Evolutionary conservation across 1,140 invertebrate genomes (phyloP).

Genomic region (Cecropterus lyciades): DNA sequence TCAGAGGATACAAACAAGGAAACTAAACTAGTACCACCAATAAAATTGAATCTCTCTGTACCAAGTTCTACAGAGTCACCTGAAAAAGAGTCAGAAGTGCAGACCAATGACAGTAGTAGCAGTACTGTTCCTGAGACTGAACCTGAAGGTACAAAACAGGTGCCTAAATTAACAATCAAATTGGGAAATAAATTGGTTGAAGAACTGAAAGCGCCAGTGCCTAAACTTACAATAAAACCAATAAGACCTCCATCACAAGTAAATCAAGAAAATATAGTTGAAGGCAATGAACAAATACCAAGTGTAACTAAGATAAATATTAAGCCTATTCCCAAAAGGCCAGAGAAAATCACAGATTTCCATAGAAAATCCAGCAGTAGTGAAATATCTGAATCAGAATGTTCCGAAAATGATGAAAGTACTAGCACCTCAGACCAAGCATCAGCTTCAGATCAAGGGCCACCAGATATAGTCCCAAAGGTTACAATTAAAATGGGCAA

Average conservation of each 20-base stretch:
- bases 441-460: conserved; percentile 70
- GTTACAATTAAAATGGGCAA: conserved; percentile 80
- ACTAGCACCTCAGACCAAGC: conserved; percentile 76
- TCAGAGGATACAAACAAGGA: conserved; percentile 26
- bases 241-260: conserved; percentile 58
- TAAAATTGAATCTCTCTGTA: conserved; percentile 36
- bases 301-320: conserved; percentile 77
- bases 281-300: conserved; percentile 55
- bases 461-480: conserved; percentile 71
- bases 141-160: conserved; percentile 57
- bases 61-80: conserved; percentile 28
- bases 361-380: conserved; percentile 80
- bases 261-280: conserved; percentile 44
- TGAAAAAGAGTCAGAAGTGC: conserved; percentile 39
- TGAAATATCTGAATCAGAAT: conserved; percentile 82
- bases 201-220: conserved; percentile 67
- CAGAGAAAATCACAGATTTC: conserved; percentile 74
- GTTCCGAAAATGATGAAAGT: conserved; percentile 81
- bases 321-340: conserved; percentile 72
- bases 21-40: conserved; percentile 30
- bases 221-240: conserved; percentile 79
- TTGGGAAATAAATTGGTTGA: conserved; percentile 65
- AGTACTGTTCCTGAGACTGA: conserved; percentile 39
- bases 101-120: conserved; percentile 33
- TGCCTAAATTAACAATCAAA: conserved; percentile 79